Conservation (phyloP, 2,113 vertebrate genomes). For the Oceanodroma tethys region DNA sequence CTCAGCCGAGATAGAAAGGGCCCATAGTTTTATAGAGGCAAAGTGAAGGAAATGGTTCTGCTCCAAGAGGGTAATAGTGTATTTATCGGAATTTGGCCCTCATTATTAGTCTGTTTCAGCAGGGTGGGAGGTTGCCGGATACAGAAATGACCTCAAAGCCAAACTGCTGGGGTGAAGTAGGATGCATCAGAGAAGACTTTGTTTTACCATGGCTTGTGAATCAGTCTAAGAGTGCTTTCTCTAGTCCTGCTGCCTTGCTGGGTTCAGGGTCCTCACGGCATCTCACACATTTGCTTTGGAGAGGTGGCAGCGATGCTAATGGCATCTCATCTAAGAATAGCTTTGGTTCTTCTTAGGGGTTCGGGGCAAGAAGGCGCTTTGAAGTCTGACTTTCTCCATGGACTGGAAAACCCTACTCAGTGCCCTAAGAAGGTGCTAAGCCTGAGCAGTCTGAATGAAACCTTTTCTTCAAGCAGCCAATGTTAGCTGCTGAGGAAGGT, state of each 20-base stretch:
- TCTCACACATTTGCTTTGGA: background rate
- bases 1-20: background rate
- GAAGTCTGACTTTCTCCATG: background rate
- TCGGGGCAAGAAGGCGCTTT: background rate
- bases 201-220: background rate
- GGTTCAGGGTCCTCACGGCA: background rate
- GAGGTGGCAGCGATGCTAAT: background rate
- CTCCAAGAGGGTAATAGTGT: background rate
- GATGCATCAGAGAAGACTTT: background rate
- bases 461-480: background rate
- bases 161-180: background rate
- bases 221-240: background rate
- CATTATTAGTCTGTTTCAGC: background rate
- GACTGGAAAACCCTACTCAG: background rate
- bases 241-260: background rate
- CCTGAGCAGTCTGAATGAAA: background rate
- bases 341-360: background rate
- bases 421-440: background rate
- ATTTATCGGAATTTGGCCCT: background rate
- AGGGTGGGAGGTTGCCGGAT: background rate
- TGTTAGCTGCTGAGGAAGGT: background rate
- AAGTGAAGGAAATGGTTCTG: background rate
- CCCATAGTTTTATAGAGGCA: background rate
- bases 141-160: background rate
- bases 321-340: background rate